These are phyloP conservation scores for Narcine bancroftii DNA, from an alignment of 2,113 vertebrate genomes.

Conservation along the genomic window DNA sequence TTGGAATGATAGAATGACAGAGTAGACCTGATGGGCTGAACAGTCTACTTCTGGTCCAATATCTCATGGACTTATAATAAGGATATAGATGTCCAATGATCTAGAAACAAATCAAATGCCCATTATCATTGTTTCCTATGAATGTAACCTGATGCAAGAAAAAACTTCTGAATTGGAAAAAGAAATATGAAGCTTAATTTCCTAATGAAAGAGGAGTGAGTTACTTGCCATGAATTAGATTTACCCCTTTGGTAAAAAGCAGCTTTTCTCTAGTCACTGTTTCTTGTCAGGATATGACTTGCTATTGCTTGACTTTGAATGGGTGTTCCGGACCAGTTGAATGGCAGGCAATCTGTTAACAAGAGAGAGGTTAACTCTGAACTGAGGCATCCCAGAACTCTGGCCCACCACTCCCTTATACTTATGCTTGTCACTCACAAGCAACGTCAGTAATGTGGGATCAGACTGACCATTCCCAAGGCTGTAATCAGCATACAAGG, in stretches of 20 bases:
- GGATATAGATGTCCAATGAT: no score
- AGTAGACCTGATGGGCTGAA: no score
- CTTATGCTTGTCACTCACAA: neutral
- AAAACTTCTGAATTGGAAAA: no score
- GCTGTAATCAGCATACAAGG: neutral
- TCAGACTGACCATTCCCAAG: neutral
- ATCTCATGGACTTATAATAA: no score
- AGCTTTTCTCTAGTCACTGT: neutral
- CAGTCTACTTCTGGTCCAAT: no score
- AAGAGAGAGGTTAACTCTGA: neutral
- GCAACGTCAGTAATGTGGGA: neutral
- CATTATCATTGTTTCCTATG: neutral
- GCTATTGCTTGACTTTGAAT: neutral
- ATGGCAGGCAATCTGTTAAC: neutral
- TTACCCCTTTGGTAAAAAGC: neutral
- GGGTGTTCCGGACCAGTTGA: neutral
- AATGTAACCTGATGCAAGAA: neutral
- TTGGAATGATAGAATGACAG: no score
- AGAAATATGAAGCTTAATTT: neutral
- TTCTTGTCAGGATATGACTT: neutral
- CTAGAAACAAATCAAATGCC: neutral
- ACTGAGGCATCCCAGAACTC: neutral
- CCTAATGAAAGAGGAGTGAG: neutral
- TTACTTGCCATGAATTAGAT: neutral
- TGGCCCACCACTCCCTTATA: neutral